Evolutionary conservation across 2,888 invertebrate species (phyloP).

Genomic region (Piscicola geometra): DNA sequence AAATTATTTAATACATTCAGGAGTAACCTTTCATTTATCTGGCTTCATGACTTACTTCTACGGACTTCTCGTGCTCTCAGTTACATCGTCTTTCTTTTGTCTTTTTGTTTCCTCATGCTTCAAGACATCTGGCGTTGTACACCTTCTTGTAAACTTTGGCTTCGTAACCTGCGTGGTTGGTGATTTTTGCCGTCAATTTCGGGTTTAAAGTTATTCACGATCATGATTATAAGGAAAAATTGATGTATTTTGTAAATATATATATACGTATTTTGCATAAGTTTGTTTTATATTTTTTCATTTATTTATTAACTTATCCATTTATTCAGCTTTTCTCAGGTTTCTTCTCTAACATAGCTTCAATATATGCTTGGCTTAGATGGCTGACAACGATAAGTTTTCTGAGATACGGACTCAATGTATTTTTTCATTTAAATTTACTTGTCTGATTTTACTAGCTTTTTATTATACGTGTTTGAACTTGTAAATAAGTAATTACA

Average conservation of each 20-base stretch:
- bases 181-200: too few species aligned
- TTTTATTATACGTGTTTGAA: too few species aligned
- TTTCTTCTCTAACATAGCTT: constrained; percentile 51
- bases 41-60: constrained; percentile 52
- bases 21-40: constrained; percentile 36
- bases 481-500: too few species aligned
- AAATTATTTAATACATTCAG: not conserved
- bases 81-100: constrained; percentile 50
- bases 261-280: not conserved
- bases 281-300: constrained; percentile 3
- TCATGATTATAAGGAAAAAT: too few species aligned
- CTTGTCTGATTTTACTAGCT: too few species aligned
- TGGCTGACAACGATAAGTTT: constrained; percentile 54
- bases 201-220: too few species aligned
- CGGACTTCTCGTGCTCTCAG: constrained; percentile 49
- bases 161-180: constrained; percentile 51
- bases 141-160: constrained; percentile 43
- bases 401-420: constrained; percentile 49
- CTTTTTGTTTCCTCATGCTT: constrained; percentile 47
- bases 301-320: too few species aligned
- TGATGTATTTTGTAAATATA: too few species aligned
- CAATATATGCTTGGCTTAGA: constrained; percentile 50
- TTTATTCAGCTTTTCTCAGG: constrained; percentile 50
- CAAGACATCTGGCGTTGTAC: constrained; percentile 43
- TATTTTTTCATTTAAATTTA: too few species aligned